Evolutionary conservation across 2,888 invertebrate species (phyloP).

Genomic region (Sacculina carcini): DNA sequence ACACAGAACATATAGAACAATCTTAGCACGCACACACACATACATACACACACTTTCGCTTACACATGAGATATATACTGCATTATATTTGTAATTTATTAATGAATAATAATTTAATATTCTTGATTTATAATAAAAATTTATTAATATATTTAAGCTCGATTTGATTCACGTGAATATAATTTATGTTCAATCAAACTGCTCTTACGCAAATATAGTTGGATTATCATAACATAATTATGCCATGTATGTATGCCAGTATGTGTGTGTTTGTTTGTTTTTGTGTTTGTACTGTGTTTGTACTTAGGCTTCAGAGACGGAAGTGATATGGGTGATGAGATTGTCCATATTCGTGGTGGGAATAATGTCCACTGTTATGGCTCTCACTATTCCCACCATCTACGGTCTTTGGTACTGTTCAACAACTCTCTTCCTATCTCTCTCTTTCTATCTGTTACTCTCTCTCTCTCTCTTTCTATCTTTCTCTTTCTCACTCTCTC

Average conservation of each 20-base stretch:
- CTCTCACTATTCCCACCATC: conserved; percentile 84
- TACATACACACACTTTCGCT: not conserved
- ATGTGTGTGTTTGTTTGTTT: too few relatives aligned
- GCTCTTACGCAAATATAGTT: too few relatives aligned
- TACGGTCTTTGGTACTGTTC: conserved; percentile 72
- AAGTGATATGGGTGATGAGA: conserved; percentile 62
- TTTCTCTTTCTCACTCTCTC: too few relatives aligned
- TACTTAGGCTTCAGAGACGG: conserved; percentile 69
- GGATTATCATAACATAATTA: too few relatives aligned
- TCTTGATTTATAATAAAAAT: not conserved
- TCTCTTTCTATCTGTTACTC: not conserved
- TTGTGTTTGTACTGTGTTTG: not conserved
- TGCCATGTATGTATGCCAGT: too few relatives aligned
- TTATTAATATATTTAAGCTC: too few relatives aligned
- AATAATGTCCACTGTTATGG: conserved; percentile 74
- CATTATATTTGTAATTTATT: too few relatives aligned
- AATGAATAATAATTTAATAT: too few relatives aligned
- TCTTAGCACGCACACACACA: conserved; percentile 1
- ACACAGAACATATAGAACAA: not conserved
- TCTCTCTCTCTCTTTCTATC: too few relatives aligned
- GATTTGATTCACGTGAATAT: too few relatives aligned
- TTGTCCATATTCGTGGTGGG: conserved; percentile 74
- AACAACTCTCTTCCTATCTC: not conserved
- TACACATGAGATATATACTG: too few relatives aligned
- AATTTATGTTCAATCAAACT: too few relatives aligned